Evolutionary conservation across 2,888 invertebrate genomes (phyloP), one percentile per base, ranked within the genome.

Genomic region (Automeris io): DNA sequence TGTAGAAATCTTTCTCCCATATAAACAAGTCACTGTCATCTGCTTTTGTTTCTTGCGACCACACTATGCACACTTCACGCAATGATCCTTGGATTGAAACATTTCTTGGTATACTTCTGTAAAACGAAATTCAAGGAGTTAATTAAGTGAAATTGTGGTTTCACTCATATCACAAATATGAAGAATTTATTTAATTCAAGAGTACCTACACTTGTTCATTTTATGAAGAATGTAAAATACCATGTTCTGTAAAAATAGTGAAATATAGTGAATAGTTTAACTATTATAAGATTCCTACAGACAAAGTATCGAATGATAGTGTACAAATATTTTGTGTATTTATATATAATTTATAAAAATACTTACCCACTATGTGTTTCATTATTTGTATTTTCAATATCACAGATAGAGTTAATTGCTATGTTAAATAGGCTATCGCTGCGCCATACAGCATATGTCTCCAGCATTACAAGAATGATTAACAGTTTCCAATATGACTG

Each of bases 401-500:
- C 64, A 16, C 85, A 85, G 3, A 76, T 18, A 0, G 67, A 59
- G 46, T 72, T 70, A 0, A 82, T 54, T 0, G 46, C 60, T 12
- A 82, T 72, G 33, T 70, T 80, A 46, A 80, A 76, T 5, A 85
- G 44, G 40, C 80, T 81, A 33, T 83, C 83, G 26, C 66, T 70
- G 32, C 69, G 68, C 91, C 93, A 94, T 35, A 91, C 87, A 11
- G 91, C 90, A 64, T 95, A 96, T 0, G 96, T 93, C 75, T 96
- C 96, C 59, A 95, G 86, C 48, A 96, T 81, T 44, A 94, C 79
- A 32, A 96, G 79, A 16, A 96, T 90, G 7, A 96, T 85, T 5
- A 92, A 90, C 31, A 97, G 75, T 70, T 95, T 95, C 95, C 93
- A 94, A 61, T 90, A 91, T 2, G 90, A 79, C 92, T 92, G 70